Percentiles rank a stretch among this genome's conserved stretches.
These are phyloP conservation scores for Yasuhikotakia modesta DNA, from an alignment of 2,797 vertebrate species.

Conservation along the genomic window DNA sequence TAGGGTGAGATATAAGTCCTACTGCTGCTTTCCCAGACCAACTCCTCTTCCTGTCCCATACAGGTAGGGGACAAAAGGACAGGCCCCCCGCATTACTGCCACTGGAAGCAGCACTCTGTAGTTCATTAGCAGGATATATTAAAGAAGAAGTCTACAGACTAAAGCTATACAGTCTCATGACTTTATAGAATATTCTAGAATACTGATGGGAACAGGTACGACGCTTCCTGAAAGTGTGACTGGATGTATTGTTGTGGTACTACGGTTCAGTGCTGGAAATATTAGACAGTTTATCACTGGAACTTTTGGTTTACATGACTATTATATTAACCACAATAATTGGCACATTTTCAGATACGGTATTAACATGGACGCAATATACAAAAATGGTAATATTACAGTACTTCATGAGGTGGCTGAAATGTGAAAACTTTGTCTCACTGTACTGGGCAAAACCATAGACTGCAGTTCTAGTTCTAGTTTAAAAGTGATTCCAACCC, in stretches of 20 bases:
- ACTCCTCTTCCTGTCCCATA: conserved; percentile 52
- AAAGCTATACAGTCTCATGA: too few species aligned
- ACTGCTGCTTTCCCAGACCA: conserved; percentile 48
- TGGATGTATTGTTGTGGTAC: too few species aligned
- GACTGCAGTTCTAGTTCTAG: neutral
- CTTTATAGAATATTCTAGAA: neutral
- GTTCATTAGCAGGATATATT: conserved; percentile 15
- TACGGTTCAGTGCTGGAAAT: too few species aligned
- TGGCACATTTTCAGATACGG: neutral
- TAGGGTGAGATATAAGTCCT: conserved; percentile 49
- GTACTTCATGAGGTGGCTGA: neutral
- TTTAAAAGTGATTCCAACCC: conserved; percentile 29
- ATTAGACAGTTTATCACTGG: too few species aligned
- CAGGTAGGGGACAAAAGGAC: conserved; percentile 52
- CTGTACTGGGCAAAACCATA: neutral
- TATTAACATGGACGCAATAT: neutral
- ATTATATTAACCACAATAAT: neutral
- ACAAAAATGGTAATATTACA: neutral
- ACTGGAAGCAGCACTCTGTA: conserved; percentile 2
- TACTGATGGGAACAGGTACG: neutral
- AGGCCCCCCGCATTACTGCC: conserved; percentile 26
- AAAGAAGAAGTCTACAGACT: neutral
- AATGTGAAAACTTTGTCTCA: neutral
- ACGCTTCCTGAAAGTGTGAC: neutral
- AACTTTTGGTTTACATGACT: too few species aligned